Evolutionary conservation across 2,797 vertebrate species (phyloP).

Genomic region (Artibeus lituratus): DNA sequence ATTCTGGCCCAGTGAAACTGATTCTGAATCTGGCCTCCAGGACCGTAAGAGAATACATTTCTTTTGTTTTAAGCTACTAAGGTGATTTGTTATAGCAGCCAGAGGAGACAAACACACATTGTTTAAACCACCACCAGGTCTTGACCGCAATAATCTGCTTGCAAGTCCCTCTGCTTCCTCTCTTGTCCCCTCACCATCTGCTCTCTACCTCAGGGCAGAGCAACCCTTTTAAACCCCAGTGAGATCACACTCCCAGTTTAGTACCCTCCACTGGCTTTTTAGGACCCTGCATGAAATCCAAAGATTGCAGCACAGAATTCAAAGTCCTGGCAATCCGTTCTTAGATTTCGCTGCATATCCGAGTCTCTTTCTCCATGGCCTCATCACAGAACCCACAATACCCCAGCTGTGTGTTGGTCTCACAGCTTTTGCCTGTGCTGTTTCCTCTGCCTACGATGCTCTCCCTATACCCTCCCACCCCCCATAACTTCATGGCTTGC

Average conservation of each 20-base stretch:
- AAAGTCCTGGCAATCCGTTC: neutral
- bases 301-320: neutral
- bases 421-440: neutral
- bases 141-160: neutral
- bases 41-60: neutral
- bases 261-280: neutral
- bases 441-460: neutral
- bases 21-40: neutral
- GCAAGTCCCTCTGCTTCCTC: neutral
- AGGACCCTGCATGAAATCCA: neutral
- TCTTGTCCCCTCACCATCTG: neutral
- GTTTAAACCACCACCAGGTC: neutral
- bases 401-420: rapidly evolving
- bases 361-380: neutral
- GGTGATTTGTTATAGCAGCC: neutral
- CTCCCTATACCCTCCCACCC: rapidly evolving
- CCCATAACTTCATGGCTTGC: neutral
- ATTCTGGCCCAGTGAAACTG: neutral
- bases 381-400: neutral
- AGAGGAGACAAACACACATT: neutral
- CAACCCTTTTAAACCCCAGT: neutral
- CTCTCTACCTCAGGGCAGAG: neutral
- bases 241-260: neutral
- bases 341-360: neutral
- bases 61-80: neutral